A percentile compares a stretch with the other conserved stretches of the same genome.
Evolutionary conservation across 1,140 invertebrate species (phyloP).

Genomic region (Steinernema khuongi): DNA sequence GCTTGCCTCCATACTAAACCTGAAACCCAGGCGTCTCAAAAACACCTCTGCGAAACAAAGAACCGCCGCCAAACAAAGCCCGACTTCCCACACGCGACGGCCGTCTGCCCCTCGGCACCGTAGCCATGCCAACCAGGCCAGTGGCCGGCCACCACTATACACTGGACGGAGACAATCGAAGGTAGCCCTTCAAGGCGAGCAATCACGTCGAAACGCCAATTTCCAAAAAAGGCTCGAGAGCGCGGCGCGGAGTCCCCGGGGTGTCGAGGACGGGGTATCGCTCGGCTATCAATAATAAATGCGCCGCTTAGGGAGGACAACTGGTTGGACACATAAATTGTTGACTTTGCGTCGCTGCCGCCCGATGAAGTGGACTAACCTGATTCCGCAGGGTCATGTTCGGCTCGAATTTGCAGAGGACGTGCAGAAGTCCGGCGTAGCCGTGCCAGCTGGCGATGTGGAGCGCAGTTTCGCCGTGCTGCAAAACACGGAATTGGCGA

Average conservation of each 20-base stretch:
- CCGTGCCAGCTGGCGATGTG: conserved; percentile 66
- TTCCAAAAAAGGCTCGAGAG: neutral
- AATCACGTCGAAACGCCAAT: neutral
- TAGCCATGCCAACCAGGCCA: too few relatives aligned
- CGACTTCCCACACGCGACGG: too few relatives aligned
- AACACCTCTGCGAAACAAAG: too few relatives aligned
- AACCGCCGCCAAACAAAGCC: too few relatives aligned
- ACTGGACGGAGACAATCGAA: too few relatives aligned
- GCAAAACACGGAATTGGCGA: conserved; percentile 25
- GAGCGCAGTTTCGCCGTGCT: conserved; percentile 65
- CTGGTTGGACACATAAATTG: conserved; percentile 9
- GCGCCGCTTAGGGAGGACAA: conserved; percentile 11
- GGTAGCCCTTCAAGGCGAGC: too few relatives aligned
- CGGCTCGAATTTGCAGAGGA: conserved; percentile 62
- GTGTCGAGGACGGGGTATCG: neutral
- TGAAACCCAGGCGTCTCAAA: too few relatives aligned
- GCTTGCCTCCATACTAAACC: too few relatives aligned
- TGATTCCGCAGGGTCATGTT: conserved; percentile 60
- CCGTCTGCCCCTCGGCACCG: too few relatives aligned
- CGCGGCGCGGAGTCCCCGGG: neutral
- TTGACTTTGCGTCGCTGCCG: neutral
- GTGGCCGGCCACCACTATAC: too few relatives aligned
- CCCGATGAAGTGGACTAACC: conserved; percentile 45
- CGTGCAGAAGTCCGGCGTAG: conserved; percentile 62
- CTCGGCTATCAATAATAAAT: conserved; percentile 19